Evolutionary conservation across 2,888 invertebrate genomes (phyloP).

Genomic region (Sicus ferrugineus): DNA sequence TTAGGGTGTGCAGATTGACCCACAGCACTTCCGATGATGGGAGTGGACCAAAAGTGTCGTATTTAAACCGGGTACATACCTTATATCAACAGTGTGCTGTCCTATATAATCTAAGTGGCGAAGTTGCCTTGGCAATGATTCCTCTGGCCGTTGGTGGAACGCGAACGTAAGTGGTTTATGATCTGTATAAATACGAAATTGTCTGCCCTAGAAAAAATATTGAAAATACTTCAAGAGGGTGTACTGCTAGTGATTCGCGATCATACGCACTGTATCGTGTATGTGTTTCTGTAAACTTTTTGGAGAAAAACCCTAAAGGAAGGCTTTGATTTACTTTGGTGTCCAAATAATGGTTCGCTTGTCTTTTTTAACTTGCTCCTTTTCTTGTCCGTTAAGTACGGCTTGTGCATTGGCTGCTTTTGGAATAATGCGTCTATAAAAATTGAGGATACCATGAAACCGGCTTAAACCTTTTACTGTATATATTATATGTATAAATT

Average conservation of each 20-base stretch:
- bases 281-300: neutral
- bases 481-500: too few species aligned
- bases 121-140: neutral
- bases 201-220: neutral
- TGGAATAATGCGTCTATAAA: neutral
- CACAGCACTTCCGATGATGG: too few species aligned
- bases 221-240: neutral
- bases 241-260: neutral
- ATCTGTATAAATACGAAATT: neutral
- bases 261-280: neutral
- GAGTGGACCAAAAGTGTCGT: too few species aligned
- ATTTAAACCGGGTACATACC: neutral
- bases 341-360: neutral
- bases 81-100: neutral
- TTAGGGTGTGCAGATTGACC: too few species aligned
- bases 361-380: slow-evolving; percentile 1
- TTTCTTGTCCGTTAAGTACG: neutral
- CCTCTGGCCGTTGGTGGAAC: neutral
- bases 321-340: neutral
- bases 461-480: neutral
- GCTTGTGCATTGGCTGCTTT: slow-evolving; percentile 2
- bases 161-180: slow-evolving; percentile 11
- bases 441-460: neutral
- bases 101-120: neutral
- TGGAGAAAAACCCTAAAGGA: slow-evolving; percentile 10